Evolutionary conservation across 2,888 invertebrate genomes (phyloP).

Genomic region (Noctua fimbriata): DNA sequence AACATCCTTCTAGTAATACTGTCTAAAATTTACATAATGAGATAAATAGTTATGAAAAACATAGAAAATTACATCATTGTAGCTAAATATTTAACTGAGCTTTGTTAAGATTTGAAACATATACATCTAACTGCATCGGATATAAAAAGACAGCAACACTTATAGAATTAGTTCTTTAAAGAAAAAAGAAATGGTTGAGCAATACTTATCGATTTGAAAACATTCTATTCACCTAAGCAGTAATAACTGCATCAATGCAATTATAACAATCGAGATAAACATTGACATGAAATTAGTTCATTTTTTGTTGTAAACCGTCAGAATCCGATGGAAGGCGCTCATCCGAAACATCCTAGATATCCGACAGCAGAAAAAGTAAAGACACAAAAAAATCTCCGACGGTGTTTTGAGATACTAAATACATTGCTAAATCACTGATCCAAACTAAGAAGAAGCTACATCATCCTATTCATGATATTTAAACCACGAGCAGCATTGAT

Average conservation of each 20-base stretch:
- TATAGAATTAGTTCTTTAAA: not conserved
- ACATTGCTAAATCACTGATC: constrained; percentile 10
- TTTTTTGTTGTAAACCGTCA: constrained; percentile 34
- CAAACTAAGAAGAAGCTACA: not conserved
- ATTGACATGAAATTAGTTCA: constrained; percentile 27
- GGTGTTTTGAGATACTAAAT: constrained; percentile 10
- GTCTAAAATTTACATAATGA: constrained; percentile 24
- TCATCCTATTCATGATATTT: not conserved
- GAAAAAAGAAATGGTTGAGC: not conserved
- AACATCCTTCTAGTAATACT: constrained; percentile 4
- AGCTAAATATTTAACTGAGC: not conserved
- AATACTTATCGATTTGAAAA: constrained; percentile 12
- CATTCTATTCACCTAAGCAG: constrained; percentile 20
- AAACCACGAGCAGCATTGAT: not conserved
- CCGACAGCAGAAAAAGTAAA: constrained; percentile 25
- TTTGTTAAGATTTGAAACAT: not conserved
- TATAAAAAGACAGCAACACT: not conserved
- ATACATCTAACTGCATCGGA: not conserved
- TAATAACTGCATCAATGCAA: constrained; percentile 22
- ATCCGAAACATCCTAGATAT: constrained; percentile 53
- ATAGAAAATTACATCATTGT: constrained; percentile 7
- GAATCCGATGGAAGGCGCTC: constrained; percentile 43
- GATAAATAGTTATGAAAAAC: constrained; percentile 1
- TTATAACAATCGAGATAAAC: constrained; percentile 48
- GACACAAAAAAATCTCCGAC: constrained; percentile 21